Evolutionary conservation across 2,113 vertebrate genomes (phyloP).

Genomic region (Daphoenositta chrysoptera): DNA sequence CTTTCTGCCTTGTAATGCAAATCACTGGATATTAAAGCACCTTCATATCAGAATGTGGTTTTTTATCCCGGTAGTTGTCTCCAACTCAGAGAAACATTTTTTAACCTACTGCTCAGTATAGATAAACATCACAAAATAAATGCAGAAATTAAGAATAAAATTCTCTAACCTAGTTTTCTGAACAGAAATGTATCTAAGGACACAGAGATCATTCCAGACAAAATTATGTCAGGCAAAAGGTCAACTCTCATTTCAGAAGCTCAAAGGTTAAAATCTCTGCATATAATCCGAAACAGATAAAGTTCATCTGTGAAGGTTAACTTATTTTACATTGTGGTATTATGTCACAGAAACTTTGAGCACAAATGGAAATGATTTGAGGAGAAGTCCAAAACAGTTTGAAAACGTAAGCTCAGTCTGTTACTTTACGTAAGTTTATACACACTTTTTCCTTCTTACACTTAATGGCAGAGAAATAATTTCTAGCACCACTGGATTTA

Average conservation of each 20-base stretch:
- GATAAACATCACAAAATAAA: not conserved
- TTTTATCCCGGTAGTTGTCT: not conserved
- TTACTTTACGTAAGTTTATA: not conserved
- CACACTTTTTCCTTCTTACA: slow-evolving; percentile 12
- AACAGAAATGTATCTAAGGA: not conserved
- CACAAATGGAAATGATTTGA: slow-evolving; percentile 59
- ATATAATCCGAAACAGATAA: slow-evolving; percentile 49
- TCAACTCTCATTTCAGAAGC: not conserved
- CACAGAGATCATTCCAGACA: not conserved
- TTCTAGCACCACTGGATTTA: not conserved
- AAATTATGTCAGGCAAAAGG: not conserved
- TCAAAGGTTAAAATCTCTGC: slow-evolving; percentile 5
- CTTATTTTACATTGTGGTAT: slow-evolving; percentile 47
- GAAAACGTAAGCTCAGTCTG: not conserved
- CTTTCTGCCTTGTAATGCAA: not conserved
- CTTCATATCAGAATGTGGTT: not conserved
- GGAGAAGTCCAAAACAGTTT: not conserved
- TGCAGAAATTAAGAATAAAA: not conserved
- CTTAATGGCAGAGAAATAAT: slow-evolving; percentile 28
- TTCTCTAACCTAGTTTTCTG: not conserved
- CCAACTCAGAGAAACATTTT: not conserved
- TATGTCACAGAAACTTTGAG: slow-evolving; percentile 61
- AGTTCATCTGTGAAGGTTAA: slow-evolving; percentile 26
- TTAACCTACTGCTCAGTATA: not conserved
- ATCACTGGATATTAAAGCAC: not conserved